A percentile compares a stretch with the other conserved stretches of the same genome.
These are phyloP conservation scores for Arremon aurantiirostris DNA, from an alignment of 2,797 vertebrate species.

Conservation along the genomic window DNA sequence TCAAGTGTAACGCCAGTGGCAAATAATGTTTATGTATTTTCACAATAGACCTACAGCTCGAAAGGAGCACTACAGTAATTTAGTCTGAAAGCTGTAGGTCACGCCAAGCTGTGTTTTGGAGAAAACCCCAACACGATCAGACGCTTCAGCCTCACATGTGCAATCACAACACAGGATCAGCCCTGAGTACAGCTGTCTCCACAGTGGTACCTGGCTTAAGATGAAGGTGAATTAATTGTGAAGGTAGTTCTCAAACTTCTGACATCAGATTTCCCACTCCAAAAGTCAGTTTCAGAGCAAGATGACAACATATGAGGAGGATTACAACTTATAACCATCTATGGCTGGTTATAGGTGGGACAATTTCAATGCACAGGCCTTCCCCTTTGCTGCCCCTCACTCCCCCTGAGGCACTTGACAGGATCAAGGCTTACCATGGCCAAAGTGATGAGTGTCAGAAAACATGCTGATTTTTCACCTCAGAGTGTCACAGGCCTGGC, in stretches of 20 bases:
- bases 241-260: not conserved
- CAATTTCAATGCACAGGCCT: not conserved
- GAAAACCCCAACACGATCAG: not conserved
- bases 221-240: not conserved
- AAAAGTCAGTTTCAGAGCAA: not conserved
- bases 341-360: not conserved
- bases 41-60: not conserved
- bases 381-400: not conserved
- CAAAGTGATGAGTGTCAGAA: rapidly evolving
- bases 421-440: not conserved
- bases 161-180: not conserved
- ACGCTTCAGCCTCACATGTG: not conserved
- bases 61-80: not conserved
- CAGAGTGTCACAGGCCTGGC: not conserved
- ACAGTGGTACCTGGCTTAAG: not conserved
- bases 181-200: not conserved
- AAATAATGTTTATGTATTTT: not conserved
- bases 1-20: not conserved
- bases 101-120: not conserved
- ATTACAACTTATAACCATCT: not conserved
- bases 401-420: not conserved
- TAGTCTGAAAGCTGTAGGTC: not conserved
- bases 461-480: not conserved
- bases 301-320: not conserved
- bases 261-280: not conserved